phyloP scores from a whole-genome alignment of 2,888 invertebrate species.

The Meiosimyza platycephala region DNA sequence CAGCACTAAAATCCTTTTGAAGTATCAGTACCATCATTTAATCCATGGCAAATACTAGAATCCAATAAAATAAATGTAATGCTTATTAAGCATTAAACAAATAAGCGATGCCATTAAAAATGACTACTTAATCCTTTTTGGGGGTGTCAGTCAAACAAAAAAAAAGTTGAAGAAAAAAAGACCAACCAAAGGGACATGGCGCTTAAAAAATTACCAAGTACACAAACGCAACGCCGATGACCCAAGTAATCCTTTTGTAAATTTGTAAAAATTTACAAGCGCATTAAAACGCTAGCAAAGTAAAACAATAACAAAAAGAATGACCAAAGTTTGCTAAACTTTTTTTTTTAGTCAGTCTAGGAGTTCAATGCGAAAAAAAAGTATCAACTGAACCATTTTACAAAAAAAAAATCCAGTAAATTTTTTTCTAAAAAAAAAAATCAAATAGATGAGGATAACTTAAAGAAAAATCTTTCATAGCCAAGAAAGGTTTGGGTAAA shows the following conservation, averaged over 20 bases:
- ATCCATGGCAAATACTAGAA: constrained; percentile 14
- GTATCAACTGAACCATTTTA: background rate
- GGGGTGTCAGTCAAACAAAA: constrained; percentile 35
- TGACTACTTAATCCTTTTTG: constrained; percentile 46
- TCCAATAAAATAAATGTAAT: constrained; percentile 17
- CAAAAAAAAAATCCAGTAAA: background rate
- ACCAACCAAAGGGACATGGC: constrained; percentile 13
- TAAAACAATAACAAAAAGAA: constrained; percentile 14
- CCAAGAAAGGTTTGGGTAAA: background rate
- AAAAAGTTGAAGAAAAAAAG: constrained; percentile 3
- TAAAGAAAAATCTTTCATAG: constrained; percentile 7
- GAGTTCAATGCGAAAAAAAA: background rate
- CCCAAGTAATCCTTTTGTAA: constrained; percentile 67
- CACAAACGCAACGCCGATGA: constrained; percentile 43
- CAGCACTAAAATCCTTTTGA: background rate
- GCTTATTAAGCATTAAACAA: constrained; percentile 51
- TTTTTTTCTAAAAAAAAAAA: background rate
- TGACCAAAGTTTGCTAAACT: background rate
- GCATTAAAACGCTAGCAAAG: constrained; percentile 28
- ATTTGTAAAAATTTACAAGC: constrained; percentile 50
- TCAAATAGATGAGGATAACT: background rate
- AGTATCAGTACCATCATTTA: background rate
- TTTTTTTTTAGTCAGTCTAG: background rate
- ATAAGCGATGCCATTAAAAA: constrained; percentile 51
- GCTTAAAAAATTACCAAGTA: background rate